Evolutionary conservation across 2,888 invertebrate genomes (phyloP), one percentile per base, ranked within the genome.

Genomic region (Myathropa florea): DNA sequence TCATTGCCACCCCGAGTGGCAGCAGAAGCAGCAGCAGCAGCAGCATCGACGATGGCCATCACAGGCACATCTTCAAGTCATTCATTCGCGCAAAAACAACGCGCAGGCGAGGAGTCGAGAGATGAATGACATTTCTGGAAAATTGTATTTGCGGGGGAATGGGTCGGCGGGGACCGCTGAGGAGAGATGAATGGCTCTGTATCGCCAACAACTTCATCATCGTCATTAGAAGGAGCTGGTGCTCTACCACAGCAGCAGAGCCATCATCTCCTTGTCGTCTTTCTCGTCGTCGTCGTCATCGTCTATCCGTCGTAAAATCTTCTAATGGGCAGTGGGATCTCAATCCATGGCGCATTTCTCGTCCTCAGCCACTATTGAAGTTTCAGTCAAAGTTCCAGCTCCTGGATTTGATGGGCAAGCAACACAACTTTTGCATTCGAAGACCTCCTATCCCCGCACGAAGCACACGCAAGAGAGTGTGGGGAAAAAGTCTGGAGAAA

Each of bases 81-180:
- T 75, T 86, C 75, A 83, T 60, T 85, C 73, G 77, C 77, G 85
- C 77, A 85, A 85, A 83, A 86, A 86, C 86, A 86, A 86, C 83
- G 70, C 72, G 46, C 46, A 6, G 46, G 46, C 4, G 61, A 79
- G 65, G 59, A 79, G 79, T 75, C 75, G 73, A 83, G 71, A 83
- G 75, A 86, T 86, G 86, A 86, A 86, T 83, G 86, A 86, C 86
- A 86, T 86, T 76, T 86, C 83, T 83, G 78, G 86, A 83, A 86
- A 83, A 86, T 82, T 83, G 75, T 83, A 83, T 83, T 86, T 83
- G 60, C 71, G 53, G 28, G 55, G 2, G 23, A 33, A 18, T 33
- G 3, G 57, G 26, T 12, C 12, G 76, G 9, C n/a, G 33, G 30
- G 14, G n/a, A n/a, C 18, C 9, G 30, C 12, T 24, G 26, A 28